Percentiles rank a stretch among this genome's conserved stretches.
These are phyloP conservation scores for Ctenomys sociabilis DNA, from an alignment of 2,113 vertebrate genomes.

Conservation along the genomic window DNA sequence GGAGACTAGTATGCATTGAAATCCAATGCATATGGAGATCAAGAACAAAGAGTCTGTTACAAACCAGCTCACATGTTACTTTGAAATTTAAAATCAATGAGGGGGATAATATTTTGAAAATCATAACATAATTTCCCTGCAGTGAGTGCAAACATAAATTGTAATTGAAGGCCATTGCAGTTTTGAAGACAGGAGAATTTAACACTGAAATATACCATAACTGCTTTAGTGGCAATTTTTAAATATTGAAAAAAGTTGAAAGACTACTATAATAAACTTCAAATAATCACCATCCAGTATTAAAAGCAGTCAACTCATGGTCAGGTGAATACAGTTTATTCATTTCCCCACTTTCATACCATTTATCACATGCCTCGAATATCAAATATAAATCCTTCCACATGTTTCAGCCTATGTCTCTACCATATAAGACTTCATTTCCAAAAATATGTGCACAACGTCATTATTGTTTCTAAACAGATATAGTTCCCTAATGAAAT, in stretches of 20 bases:
- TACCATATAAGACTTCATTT: background rate
- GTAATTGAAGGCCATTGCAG: background rate
- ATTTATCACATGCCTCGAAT: background rate
- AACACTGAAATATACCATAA: background rate
- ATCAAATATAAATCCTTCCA: background rate
- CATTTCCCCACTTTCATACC: too few relatives aligned
- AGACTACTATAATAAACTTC: too few relatives aligned
- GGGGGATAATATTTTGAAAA: background rate
- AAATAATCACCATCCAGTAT: background rate
- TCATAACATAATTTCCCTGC: background rate
- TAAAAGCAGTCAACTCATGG: background rate
- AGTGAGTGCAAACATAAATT: background rate
- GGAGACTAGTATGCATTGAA: background rate
- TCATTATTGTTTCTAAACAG: background rate
- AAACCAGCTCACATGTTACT: background rate
- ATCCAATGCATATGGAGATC: background rate
- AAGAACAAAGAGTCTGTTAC: background rate
- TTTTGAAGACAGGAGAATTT: background rate
- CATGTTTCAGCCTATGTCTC: background rate
- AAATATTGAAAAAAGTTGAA: background rate
- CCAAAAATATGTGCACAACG: background rate
- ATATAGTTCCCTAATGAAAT: background rate
- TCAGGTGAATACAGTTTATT: background rate
- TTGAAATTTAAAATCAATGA: background rate
- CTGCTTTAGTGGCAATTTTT: background rate